Evolutionary conservation across 2,888 invertebrate species (phyloP), one percentile per base, ranked within the genome.

Genomic region (Alloplasta piceator): DNA sequence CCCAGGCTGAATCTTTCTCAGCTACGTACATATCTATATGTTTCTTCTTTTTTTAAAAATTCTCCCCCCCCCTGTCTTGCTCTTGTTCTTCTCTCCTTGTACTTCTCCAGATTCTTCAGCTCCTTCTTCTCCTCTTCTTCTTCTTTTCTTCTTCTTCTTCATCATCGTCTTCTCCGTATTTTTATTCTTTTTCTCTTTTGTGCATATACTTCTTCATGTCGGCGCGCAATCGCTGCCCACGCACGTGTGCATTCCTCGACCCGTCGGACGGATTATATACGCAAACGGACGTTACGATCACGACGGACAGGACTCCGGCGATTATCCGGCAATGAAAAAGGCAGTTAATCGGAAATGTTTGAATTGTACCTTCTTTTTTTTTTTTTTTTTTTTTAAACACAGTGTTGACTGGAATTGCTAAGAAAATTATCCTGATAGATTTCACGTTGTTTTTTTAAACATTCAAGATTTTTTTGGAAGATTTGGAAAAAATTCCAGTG

Each of bases 181-280:
- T 73, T 55, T n/a, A n/a, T n/a, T 77, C 50, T 50, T 67, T 67
- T 67, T 75, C 61, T 46, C 1, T 71, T 77, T 60, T 79, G 9
- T 56, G 60, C 71, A 56, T 56, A 72, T 46, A 75, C 80, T 36
- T 64, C 61, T 76, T 38, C 50, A 56, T 70, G 61, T 61, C 67
- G 70, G 60, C 64, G 72, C 76, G 56, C 61, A 41, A 67, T 43
- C 12, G 82, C 89, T 86, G 86, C 89, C 90, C 90, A 89, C 90
- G 89, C 90, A 86, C 85, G 86, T 26, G 26, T 85, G 83, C 85
- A 86, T 87, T 86, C 86, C 82, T 63, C 80, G 60, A 72, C 78
- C 79, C 78, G 82, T 76, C 81, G 71, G 61, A 52, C 58, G 26
- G 26, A 26, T 58, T 61, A 26, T 43, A 58, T 63, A 48, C 16